Base-by-base conservation (phyloP, 2,113 vertebrate genomes). In the Tonatia bakeri region DNA sequence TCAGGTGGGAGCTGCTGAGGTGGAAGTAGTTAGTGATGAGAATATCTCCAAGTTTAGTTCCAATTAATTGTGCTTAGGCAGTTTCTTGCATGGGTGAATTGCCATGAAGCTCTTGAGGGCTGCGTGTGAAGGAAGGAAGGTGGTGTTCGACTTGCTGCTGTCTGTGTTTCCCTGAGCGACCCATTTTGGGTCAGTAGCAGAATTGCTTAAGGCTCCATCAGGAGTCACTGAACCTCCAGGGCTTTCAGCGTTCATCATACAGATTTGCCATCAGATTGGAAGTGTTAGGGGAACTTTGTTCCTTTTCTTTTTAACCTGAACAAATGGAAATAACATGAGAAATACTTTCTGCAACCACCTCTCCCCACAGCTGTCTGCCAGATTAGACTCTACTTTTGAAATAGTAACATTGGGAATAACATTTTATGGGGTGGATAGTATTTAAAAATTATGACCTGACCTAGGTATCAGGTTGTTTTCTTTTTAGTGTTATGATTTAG, bases 371-470 rank as follows among this genome's bases (percentile, higher is more conserved):
- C 24, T 16, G 65, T 65, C 38, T 97, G 96, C 97, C 97, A 77
- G 73, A 94, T 96, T 92, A 96, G 59, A 97, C 0, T 93, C 2
- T 97, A 82, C 82, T 98, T 98, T 93, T 97, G 77, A 93, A 96
- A 83, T 97, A 82, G 94, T 97, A 95, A 97, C 91, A 96, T 93
- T 77, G 54, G 88, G 31, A 81, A 84, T 56, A 15, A 2, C 12
- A 16, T 90, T 79, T 83, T 75, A 70, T 22, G 11, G 33, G 12
- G 9, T 56, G 4, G 19, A 24, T 83, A 38, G n/a, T 91, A 95
- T 77, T 95, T 81, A 97, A 97, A 96, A 98, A 81, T 94, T 95
- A 84, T 0, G 31, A 81, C 47, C 15, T 76, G 16, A 47, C 8
- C 0, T 38, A 47, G 47, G 11, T 28, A 31, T 70, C 17, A 26